phyloP scores from a whole-genome alignment of 2,888 invertebrate genomes.

The Cephus pygmeus region DNA sequence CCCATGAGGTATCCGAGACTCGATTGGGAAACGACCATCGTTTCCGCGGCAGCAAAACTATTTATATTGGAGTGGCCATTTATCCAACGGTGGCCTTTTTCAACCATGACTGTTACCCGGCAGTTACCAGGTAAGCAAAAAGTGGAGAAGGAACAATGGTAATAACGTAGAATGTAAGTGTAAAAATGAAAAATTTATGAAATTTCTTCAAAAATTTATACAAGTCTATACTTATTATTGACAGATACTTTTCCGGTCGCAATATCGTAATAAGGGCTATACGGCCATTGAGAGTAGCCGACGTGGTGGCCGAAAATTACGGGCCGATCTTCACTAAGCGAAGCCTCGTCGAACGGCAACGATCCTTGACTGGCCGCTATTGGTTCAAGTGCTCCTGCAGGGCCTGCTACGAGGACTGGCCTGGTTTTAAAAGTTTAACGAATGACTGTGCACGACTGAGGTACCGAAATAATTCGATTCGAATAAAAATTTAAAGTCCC shows the following conservation, averaged over 20 bases:
- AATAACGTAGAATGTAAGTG: no score
- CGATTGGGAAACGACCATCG: constrained; percentile 68
- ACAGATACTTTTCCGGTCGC: constrained; percentile 80
- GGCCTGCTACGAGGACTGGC: constrained; percentile 83
- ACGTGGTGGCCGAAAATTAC: constrained; percentile 84
- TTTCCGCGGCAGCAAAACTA: constrained; percentile 68
- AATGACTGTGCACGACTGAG: constrained; percentile 64
- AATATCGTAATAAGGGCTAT: constrained; percentile 77
- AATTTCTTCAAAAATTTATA: not conserved
- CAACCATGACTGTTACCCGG: constrained; percentile 87
- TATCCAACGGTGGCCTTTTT: constrained; percentile 83
- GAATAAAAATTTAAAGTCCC: not conserved
- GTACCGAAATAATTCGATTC: constrained; percentile 55
- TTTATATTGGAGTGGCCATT: constrained; percentile 77
- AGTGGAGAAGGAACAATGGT: no score
- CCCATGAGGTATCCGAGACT: constrained; percentile 84
- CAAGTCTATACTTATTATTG: not conserved
- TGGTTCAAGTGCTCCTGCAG: constrained; percentile 82
- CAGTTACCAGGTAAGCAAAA: constrained; percentile 74
- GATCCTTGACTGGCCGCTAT: constrained; percentile 77
- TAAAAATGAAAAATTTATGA: not conserved
- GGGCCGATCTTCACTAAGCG: constrained; percentile 80
- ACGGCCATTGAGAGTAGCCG: constrained; percentile 74
- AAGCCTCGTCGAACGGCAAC: constrained; percentile 71
- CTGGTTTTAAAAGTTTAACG: constrained; percentile 72